Base-by-base conservation (phyloP, 2,888 invertebrate species). In the Eupsilia transversa region DNA sequence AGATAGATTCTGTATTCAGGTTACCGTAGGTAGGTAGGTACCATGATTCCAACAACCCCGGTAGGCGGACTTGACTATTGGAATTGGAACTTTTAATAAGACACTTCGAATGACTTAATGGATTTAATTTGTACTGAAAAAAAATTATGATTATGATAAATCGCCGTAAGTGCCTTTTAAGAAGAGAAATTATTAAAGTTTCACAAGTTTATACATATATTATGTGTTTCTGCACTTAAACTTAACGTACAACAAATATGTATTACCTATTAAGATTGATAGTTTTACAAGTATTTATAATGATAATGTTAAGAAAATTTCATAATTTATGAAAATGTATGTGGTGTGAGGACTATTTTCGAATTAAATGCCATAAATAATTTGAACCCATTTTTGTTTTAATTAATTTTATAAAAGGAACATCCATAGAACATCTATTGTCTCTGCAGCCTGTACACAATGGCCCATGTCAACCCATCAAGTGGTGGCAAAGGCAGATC, bases 91-190 rank as follows among this genome's bases (percentile, higher is more conserved):
- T 33, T n/a, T 14, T 35, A 27, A 14, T 35, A 27, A 14, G 33
- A 46, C 27, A 35, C 27, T 61, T 69, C 7, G 14, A 27, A 35
- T 43, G n/a, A 20, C 46, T n/a, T 43, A 20, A 10, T 46, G 6
- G 1, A 46, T 65, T 49, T 10, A 9, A 12, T 70, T 17, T 23
- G n/a, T 33, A 54, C 6, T 54, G 9, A 46, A 69, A 43, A 70
- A 20, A 46, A 33, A 30, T 23, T 23, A 27, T 46, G 0, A 23
- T 33, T 56, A 17, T 30, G 30, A 27, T 46, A 43, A 56, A 64
- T 72, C 52, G 72, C 82, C 86, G 35, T 81, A 86, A 83, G 87
- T 88, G 87, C 87, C 87, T 88, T 88, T 71, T 72, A 71, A 41
- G 30, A 74, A 14, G 23, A 23, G 12, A 35, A 43, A 66, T 43